Evolutionary conservation across 2,888 invertebrate genomes (phyloP), one percentile per base, ranked within the genome.

Genomic region (Eupithecia tripunctaria): DNA sequence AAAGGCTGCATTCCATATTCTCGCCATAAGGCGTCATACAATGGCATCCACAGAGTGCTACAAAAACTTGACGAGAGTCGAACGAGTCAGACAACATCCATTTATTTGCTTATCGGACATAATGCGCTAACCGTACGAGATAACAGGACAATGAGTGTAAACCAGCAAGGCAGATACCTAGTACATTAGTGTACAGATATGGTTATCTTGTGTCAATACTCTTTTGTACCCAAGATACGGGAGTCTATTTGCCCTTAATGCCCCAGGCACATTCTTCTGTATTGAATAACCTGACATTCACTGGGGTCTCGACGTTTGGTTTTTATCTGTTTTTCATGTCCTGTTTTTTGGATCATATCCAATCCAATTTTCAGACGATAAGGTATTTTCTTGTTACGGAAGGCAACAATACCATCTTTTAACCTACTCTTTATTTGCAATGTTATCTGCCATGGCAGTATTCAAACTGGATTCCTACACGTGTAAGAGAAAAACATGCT

Each of bases 151-250:
- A 93, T 93, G 91, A 89, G 90, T 89, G 88, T 91, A 89, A 87
- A 89, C 88, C 89, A 86, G 86, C 84, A 88, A 80, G 82, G 81
- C 86, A 88, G 88, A 90, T 86, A 87, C 84, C 84, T 88, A 90
- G 86, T 86, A 89, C 90, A 91, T 91, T 89, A 90, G 89, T 90
- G 86, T 88, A 88, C 85, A 89, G 93, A 93, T 93, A 93, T 81
- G 89, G 89, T 93, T 94, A 94, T 94, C 93, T 90, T 81, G 83
- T 91, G 94, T 93, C 93, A 94, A 93, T 94, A 94, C 90, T 91
- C 94, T 92, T 93, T 94, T 94, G 94, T 93, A 89, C 89, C 84
- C 84, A 81, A 89, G 93, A 93, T 93, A 94, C 88, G 90, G 89
- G 86, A 91, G 90, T 87, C 91, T 92, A 89, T 93, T 92, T 91